Percentiles rank a stretch among this genome's conserved stretches.
These are phyloP conservation scores for Myrmophylax atrothorax DNA, from an alignment of 2,113 vertebrate genomes.

Conservation along the genomic window DNA sequence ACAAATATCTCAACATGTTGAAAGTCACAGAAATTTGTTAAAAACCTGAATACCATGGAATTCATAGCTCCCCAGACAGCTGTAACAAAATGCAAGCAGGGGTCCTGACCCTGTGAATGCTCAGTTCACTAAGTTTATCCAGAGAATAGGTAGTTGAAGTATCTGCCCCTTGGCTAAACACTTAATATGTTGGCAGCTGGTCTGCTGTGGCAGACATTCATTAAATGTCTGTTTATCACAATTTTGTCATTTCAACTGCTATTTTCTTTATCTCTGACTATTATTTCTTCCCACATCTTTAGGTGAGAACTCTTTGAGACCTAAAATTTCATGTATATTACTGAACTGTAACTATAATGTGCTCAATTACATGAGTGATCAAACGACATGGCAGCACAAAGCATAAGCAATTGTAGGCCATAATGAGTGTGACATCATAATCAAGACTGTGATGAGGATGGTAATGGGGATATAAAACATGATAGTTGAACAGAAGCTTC, in stretches of 20 bases:
- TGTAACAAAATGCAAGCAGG: background rate
- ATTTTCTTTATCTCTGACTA: background rate
- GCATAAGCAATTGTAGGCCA: background rate
- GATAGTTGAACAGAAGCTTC: background rate
- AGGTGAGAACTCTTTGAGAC: background rate
- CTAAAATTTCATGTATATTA: background rate
- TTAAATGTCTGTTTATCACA: background rate
- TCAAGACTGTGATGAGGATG: background rate
- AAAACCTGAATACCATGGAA: background rate
- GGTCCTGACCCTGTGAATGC: background rate
- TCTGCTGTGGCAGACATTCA: background rate
- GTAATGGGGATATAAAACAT: background rate
- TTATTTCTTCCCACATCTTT: background rate
- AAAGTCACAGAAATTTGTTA: slow-evolving; percentile 21
- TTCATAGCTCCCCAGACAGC: slow-evolving; percentile 1
- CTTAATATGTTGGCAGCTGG: background rate
- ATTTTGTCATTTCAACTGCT: background rate
- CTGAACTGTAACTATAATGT: background rate
- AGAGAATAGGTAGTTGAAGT: background rate
- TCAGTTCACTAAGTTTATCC: background rate
- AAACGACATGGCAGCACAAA: background rate
- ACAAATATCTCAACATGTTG: slow-evolving; percentile 13
- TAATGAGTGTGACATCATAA: background rate
- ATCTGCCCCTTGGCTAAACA: background rate
- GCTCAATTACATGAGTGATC: background rate